Evolutionary conservation across 2,113 vertebrate species (phyloP), one percentile per base, ranked within the genome.

Genomic region (Guaruba guarouba): DNA sequence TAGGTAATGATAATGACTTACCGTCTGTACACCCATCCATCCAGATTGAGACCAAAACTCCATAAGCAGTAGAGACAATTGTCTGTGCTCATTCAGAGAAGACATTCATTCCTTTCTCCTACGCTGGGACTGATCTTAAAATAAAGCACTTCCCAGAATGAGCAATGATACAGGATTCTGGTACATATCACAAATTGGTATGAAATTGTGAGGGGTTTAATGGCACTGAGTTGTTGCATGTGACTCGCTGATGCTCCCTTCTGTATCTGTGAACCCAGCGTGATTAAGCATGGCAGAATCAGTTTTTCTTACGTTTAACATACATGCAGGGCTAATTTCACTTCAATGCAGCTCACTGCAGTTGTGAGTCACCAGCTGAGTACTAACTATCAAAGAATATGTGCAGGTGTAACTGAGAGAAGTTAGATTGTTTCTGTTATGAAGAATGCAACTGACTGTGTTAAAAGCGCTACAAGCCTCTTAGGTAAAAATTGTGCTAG

Each of bases 1-100:
- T 92, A 73, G 86, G 86, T 97, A 95, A 97, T 76, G 96, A 87
- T 95, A 96, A 96, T 90, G 86, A 83, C 83, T 97, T 97, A 62
- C 83, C 0, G 69, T 96, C 93, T 76, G 16, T 73, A 94, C 79
- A 28, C 67, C 76, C 86, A 96, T 96, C 95, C 94, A 95, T 96
- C 86, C 82, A 82, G 28, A 67, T 81, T 52, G 74, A 92, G 92
- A 85, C 88, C 86, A 82, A 5, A 95, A 29, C 86, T 91, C 83
- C 44, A 41, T 73, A 46, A 97, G 83, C 74, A 51, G 41, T 5
- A 59, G 74, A 94, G 86, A 43, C 67, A 89, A 59, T 91, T 91
- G 76, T 76, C 93, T 88, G 13, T 54, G 84, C 89, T 96, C 89
- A 57, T 92, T 96, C 91, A 91, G 54, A 71, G 85, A 49, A 88